Evolutionary conservation across 2,888 invertebrate species (phyloP), one percentile per base, ranked within the genome.

Genomic region (Caenorhabditis sp.): DNA sequence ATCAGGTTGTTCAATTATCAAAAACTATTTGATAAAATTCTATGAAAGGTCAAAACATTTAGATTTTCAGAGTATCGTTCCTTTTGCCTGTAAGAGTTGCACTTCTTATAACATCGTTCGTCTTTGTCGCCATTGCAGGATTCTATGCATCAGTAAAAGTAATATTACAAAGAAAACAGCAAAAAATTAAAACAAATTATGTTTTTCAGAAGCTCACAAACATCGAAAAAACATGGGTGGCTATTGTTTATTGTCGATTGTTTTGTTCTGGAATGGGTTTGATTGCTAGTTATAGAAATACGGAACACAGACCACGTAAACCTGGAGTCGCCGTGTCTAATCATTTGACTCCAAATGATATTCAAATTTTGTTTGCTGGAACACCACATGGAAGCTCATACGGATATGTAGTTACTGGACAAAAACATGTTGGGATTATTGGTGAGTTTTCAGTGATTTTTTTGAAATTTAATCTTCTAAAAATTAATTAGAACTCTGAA

Each of bases 261-360:
- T 84, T 77, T 59, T 81, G 78, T 58, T 71, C 81, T 20, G 81
- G 84, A 10, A 77, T 82, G 59, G 85, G 85, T 26, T 66, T 83
- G 25, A 70, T 85, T 7, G 82, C 80, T 10, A 70, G 63, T 20
- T 85, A 78, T 62, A 64, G 77, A 53, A 72, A 82, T 60, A 52
- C 60, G 14, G 70, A 83, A 43, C 70, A 79, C 59, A 52, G 74
- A 20, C 85, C 85, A 1, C 73, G 67, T 21, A 72, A 70, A 62
- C 83, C 84, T 3, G 82, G 84, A 49, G 76, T 85, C 7, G 82
- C 82, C 25, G 81, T 85, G 20, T 64, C 85, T 8, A 85, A 85
- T 59, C 85, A 85, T 63, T 59, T 85, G 53, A 78, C 80, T 17
- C 85, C 85, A 20, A 85, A 85, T 60, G 85, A 85, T 63, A 77